phyloP scores from a whole-genome alignment of 2,888 invertebrate species.

The Rhimphoctona megacephalus region DNA sequence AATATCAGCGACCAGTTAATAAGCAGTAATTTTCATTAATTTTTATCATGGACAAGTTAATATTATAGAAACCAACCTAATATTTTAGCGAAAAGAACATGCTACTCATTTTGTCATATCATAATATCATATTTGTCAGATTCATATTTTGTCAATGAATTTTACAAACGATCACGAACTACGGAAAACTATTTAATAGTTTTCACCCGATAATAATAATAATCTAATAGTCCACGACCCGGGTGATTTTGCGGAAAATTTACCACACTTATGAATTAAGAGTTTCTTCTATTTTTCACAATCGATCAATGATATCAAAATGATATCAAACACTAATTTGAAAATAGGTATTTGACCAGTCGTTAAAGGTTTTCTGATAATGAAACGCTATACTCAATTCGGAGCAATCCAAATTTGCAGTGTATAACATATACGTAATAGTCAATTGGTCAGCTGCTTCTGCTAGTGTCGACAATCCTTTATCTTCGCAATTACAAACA shows the following conservation, averaged over 20 bases:
- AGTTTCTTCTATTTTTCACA: background rate
- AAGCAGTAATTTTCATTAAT: background rate
- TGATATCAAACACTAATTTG: too few relatives aligned
- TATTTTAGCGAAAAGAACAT: background rate
- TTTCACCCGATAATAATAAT: too few relatives aligned
- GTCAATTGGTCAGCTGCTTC: background rate
- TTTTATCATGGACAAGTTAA: background rate
- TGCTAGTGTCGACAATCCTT: slow-evolving; percentile 20
- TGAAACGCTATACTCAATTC: too few relatives aligned
- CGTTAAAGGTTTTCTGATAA: too few relatives aligned
- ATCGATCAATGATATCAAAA: background rate
- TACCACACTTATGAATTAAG: background rate
- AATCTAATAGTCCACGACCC: too few relatives aligned
- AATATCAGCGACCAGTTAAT: background rate
- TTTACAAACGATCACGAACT: too few relatives aligned
- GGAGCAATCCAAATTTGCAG: too few relatives aligned
- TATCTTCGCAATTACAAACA: slow-evolving; percentile 21
- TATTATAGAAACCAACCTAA: background rate
- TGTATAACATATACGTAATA: background rate
- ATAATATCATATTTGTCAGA: background rate
- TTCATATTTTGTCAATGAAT: too few relatives aligned
- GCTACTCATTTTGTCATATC: background rate
- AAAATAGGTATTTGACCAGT: background rate
- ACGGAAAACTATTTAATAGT: too few relatives aligned
- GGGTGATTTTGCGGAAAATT: background rate